A percentile compares a stretch with the other conserved stretches of the same genome.
phyloP scores from a whole-genome alignment of 2,888 invertebrate genomes.

The Pristionchus mayeri region DNA sequence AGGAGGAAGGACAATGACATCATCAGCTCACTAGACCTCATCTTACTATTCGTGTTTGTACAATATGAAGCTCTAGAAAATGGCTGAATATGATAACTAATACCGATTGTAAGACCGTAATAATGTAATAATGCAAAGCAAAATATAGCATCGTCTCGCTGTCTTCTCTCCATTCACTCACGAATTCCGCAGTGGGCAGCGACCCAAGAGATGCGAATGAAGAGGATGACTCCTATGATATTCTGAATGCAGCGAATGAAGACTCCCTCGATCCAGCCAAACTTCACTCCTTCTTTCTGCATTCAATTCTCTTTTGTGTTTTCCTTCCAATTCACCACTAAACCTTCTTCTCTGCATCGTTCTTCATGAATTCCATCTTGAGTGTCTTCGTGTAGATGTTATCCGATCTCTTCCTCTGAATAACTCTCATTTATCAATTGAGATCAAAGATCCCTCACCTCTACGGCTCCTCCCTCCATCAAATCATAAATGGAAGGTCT shows the following conservation, averaged over 20 bases:
- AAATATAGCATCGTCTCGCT: not conserved
- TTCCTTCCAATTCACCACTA: not conserved
- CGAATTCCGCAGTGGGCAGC: constrained; percentile 50
- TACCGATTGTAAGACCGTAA: too few relatives aligned
- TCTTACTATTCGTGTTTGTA: too few relatives aligned
- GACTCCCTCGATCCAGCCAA: constrained; percentile 94
- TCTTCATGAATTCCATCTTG: constrained; percentile 2
- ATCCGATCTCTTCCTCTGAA: constrained; percentile 3
- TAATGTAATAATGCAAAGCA: too few relatives aligned
- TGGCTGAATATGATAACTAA: too few relatives aligned
- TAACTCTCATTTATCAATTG: not conserved
- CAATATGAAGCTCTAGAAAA: too few relatives aligned
- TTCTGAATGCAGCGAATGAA: constrained; percentile 90
- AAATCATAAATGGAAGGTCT: constrained; percentile 36
- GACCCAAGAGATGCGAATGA: constrained; percentile 93
- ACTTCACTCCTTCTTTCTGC: constrained; percentile 78
- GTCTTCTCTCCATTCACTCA: not conserved
- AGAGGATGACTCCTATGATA: constrained; percentile 98
- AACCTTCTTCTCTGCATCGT: not conserved
- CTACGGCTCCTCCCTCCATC: constrained; percentile 11
- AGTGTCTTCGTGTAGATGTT: constrained; percentile 30
- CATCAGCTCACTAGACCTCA: too few relatives aligned
- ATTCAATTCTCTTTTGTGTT: not conserved
- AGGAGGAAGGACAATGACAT: not conserved
- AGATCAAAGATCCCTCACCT: not conserved